Evolutionary conservation across 2,888 invertebrate species (phyloP), one percentile per base, ranked within the genome.

Genomic region (Meloe dianella): DNA sequence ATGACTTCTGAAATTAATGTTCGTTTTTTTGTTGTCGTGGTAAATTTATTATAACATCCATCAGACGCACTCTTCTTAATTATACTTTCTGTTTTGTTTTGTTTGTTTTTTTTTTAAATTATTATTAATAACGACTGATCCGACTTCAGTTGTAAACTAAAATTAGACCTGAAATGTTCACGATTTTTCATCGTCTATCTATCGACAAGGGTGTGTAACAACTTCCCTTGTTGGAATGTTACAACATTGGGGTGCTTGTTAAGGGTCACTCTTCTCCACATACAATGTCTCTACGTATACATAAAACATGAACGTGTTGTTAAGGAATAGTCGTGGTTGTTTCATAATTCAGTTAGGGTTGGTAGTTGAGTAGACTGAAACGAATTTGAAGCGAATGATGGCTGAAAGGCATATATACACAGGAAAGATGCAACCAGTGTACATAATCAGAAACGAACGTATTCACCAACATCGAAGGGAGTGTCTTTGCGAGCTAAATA

Each of bases 191-290:
- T 24, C 24, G 4, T 54, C 17, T 41, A 17, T n/a, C 17, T 41
- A 47, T 17, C 8, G 17, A 22, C 41, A 57, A 67, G 64, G 67
- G 59, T 65, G n/a, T 56, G 64, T 61, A 64, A 61, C 60, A 63
- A 61, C 61, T 62, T 41, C 6, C 17, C 60, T 32, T 54, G 51
- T 61, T 60, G 63, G 32, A 20, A 56, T 60, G 63, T 63, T 57
- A 63, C 65, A 61, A 68, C 65, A 65, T 59, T 63, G 51, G 72
- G 74, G 69, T 65, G 71, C 71, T 74, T 73, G 71, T 74, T 74
- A 73, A 72, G 67, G 71, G 69, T 63, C 66, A 70, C 66, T 68
- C 61, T 47, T 14, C 12, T 4, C 47, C 54, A 54, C 27, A 27
- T n/a, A 54, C 27, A 24, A 24, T 22, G 24, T 24, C 4, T 10